A percentile compares a stretch with the other conserved stretches of the same genome.
These are phyloP conservation scores for Lycopodina hypogea DNA, from an alignment of 37 sponge, comb jelly and placozoan genomes.

Conservation along the genomic window DNA sequence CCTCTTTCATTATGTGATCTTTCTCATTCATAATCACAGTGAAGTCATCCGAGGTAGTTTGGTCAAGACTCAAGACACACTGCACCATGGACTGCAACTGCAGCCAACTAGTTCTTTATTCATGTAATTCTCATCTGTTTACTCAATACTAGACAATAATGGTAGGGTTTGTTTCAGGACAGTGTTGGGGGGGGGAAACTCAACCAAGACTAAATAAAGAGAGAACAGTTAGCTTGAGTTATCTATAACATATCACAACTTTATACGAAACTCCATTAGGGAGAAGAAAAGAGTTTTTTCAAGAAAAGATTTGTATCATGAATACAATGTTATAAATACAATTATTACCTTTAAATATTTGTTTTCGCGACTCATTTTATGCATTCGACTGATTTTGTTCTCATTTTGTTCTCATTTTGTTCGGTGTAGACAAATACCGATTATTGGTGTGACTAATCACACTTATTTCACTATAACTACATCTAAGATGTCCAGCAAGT, in stretches of 20 bases:
- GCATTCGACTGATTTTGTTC: too few relatives aligned
- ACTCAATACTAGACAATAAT: too few relatives aligned
- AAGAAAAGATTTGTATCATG: background rate
- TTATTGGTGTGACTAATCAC: slow-evolving; percentile 2
- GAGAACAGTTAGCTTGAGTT: too few relatives aligned
- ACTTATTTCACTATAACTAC: background rate
- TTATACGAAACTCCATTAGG: too few relatives aligned
- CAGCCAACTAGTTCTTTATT: background rate
- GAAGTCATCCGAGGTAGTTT: background rate
- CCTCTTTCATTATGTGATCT: background rate
- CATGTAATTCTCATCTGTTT: background rate
- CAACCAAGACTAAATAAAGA: too few relatives aligned
- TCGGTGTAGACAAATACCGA: background rate
- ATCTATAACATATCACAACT: too few relatives aligned
- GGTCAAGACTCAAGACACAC: background rate
- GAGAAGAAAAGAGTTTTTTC: background rate
- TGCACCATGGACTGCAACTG: background rate
- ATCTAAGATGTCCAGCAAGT: background rate
- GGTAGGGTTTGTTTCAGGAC: too few relatives aligned
- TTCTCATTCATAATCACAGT: background rate
- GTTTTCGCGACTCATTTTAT: background rate
- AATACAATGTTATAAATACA: background rate
- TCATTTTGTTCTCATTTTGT: background rate
- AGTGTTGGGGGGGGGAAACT: too few relatives aligned
- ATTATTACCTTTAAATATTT: background rate